Evolutionary conservation across 2,797 vertebrate genomes (phyloP).

Genomic region (Gymnothorax reevesii): DNA sequence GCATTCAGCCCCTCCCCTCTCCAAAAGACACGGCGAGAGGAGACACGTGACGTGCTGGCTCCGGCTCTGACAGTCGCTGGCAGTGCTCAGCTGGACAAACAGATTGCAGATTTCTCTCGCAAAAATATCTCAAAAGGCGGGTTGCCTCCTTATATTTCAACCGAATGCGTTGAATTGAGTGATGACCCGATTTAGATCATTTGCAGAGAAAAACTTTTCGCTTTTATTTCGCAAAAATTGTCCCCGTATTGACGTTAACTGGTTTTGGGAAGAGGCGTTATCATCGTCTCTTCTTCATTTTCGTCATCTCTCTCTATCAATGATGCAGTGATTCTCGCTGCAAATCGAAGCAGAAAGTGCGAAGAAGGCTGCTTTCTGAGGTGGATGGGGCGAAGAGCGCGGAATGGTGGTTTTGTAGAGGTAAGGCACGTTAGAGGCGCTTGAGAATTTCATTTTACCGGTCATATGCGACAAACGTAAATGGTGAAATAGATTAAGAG

Average conservation of each 20-base stretch:
- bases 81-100: conserved; percentile 47
- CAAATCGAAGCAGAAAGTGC: conserved; percentile 37
- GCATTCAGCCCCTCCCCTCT: conserved; percentile 3
- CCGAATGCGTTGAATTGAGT: conserved; percentile 4
- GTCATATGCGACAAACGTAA: conserved; percentile 28
- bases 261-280: neutral
- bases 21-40: conserved; percentile 21
- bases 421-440: conserved; percentile 41
- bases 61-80: conserved; percentile 54
- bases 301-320: conserved; percentile 29
- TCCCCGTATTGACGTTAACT: neutral
- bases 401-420: conserved; percentile 52
- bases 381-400: conserved; percentile 36
- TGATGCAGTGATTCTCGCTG: conserved; percentile 47
- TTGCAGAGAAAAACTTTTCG: conserved; percentile 7
- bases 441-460: neutral
- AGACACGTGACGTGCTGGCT: conserved; percentile 55
- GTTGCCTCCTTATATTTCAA: neutral
- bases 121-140: conserved; percentile 28
- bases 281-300: conserved; percentile 33
- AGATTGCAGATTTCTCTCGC: conserved; percentile 49
- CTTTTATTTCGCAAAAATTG: neutral
- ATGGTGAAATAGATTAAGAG: conserved; percentile 1
- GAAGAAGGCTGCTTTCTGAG: conserved; percentile 41
- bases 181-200: neutral